A percentile compares a stretch with the other conserved stretches of the same genome.
Evolutionary conservation across 2,797 vertebrate genomes (phyloP).

Genomic region (Gadopsis bispinosus): DNA sequence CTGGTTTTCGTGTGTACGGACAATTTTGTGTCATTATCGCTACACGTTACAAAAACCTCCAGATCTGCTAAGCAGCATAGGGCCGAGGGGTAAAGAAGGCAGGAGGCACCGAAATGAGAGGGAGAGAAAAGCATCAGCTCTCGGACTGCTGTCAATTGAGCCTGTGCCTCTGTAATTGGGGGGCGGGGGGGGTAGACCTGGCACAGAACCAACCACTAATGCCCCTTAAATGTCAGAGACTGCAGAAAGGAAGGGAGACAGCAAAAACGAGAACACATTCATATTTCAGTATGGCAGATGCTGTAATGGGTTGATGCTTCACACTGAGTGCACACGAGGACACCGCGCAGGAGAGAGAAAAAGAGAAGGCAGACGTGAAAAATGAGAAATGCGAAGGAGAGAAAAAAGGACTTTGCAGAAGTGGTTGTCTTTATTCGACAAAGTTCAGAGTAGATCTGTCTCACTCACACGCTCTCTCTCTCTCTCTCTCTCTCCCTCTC

Average conservation of each 20-base stretch:
- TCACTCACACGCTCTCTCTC: slow-evolving; percentile 38
- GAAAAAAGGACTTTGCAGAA: slow-evolving; percentile 37
- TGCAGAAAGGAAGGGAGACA: slow-evolving; percentile 66
- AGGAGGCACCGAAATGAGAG: slow-evolving; percentile 56
- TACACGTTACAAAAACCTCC: slow-evolving; percentile 42
- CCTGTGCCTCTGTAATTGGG: slow-evolving; percentile 63
- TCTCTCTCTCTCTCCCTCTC: slow-evolving; percentile 34
- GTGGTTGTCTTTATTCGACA: slow-evolving; percentile 62
- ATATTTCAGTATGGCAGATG: slow-evolving; percentile 78
- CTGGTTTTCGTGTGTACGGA: slow-evolving; percentile 23
- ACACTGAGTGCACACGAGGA: slow-evolving; percentile 60
- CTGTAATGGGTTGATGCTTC: slow-evolving; percentile 66
- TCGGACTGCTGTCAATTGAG: slow-evolving; percentile 68
- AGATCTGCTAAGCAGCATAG: slow-evolving; percentile 27
- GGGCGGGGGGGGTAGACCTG: slow-evolving; percentile 67
- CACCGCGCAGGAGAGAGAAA: slow-evolving; percentile 34
- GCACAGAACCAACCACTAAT: slow-evolving; percentile 80
- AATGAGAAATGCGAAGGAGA: slow-evolving; percentile 53
- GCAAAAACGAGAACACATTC: slow-evolving; percentile 72
- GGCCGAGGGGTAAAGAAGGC: slow-evolving; percentile 62
- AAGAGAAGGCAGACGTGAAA: slow-evolving; percentile 28
- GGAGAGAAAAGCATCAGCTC: slow-evolving; percentile 64
- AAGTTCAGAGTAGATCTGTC: slow-evolving; percentile 63
- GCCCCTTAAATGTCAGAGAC: slow-evolving; percentile 82
- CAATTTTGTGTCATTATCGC: slow-evolving; percentile 46